Base-by-base conservation (phyloP, 2,888 invertebrate species). In the Amphipyra tragopoginis region DNA sequence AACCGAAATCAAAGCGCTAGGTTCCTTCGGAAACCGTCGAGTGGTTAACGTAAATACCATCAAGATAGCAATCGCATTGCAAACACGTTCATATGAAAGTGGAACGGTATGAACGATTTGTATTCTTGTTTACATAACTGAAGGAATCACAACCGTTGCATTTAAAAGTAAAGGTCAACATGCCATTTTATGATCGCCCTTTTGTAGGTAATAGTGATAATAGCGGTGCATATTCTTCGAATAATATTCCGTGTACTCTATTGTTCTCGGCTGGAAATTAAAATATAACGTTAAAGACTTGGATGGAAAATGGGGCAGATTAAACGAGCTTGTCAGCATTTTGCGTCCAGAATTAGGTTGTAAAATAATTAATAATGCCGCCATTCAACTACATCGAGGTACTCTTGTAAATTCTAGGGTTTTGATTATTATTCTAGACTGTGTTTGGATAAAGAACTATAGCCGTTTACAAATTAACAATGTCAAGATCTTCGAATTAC, bases 61-160 rank as follows among this genome's bases (percentile, higher is more conserved):
- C 60, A 68, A 73, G 77, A 75, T 77, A 72, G 59, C 57, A 26
- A 77, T 78, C 73, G 52, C n/a, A 66, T 54, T n/a, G 49, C 60
- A 74, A 70, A 63, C 64, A 70, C 50, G 51, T 65, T 69, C 43
- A 42, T 55, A 43, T 47, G 40, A 56, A 72, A 38, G 61, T 38
- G 45, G 33, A 33, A 55, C 21, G 14, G 43, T 61, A 49, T 26
- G 43, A 63, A 47, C 49, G 56, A 66, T 62, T 62, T 66, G 47
- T 45, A 36, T 47, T 36, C 14, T 49, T 65, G 43, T 70, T 66
- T 65, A 51, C 53, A 55, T 6, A 21, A 50, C 53, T 55, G 34
- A 50, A 63, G 42, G 48, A 66, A 74, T 66, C 59, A 70, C 53
- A 73, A 51, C 44, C 48, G 7, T 38, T 13, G 43, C 50, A 61